These are phyloP conservation scores for Elysia crispata DNA, from an alignment of 2,888 invertebrate genomes.

Conservation along the genomic window DNA sequence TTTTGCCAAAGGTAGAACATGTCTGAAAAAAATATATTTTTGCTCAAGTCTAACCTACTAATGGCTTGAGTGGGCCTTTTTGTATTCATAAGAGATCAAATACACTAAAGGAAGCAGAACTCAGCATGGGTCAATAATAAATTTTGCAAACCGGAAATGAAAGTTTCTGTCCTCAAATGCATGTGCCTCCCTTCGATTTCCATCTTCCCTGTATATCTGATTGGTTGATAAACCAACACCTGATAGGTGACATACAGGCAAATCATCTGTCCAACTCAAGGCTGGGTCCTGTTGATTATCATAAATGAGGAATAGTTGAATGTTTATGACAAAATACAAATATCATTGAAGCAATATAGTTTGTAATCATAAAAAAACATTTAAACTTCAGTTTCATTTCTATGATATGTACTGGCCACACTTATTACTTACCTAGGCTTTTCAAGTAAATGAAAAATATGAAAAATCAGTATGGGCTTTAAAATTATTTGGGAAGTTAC, in stretches of 20 bases:
- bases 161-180: slow-evolving; percentile 88
- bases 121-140: not conserved
- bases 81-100: no score
- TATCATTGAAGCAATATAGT: not conserved
- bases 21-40: no score
- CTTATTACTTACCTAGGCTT: no score
- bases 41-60: no score
- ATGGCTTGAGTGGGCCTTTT: not conserved
- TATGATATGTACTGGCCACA: no score
- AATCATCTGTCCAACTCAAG: slow-evolving; percentile 89
- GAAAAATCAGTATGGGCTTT: no score
- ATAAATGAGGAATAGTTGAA: not conserved
- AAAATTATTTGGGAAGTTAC: no score
- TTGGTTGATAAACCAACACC: slow-evolving; percentile 89
- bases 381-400: no score
- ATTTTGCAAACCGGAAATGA: slow-evolving; percentile 85
- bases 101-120: not conserved
- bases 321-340: not conserved
- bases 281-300: slow-evolving; percentile 58
- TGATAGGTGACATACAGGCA: slow-evolving; percentile 90
- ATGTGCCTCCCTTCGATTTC: slow-evolving; percentile 84
- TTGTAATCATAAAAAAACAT: not conserved
- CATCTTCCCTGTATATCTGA: slow-evolving; percentile 86
- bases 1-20: no score
- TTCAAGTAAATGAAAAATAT: no score